Conservation (phyloP, 2,888 invertebrate genomes). For the Tineola bisselliella region DNA sequence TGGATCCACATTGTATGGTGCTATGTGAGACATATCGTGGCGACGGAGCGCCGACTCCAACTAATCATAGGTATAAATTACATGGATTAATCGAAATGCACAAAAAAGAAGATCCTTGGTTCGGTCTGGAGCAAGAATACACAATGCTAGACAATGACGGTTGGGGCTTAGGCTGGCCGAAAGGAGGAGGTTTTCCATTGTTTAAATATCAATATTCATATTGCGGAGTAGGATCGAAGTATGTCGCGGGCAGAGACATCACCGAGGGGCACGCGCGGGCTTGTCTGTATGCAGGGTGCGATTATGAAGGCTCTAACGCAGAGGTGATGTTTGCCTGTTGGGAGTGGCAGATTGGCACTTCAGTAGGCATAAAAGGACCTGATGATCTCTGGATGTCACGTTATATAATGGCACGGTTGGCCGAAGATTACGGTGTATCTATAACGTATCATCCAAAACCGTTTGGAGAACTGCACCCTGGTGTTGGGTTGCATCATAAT, state of each 20-base stretch:
- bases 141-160: conserved; percentile 86
- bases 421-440: conserved; percentile 84
- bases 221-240: conserved; percentile 95
- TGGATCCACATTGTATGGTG: conserved; percentile 87
- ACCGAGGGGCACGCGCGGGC: conserved; percentile 84
- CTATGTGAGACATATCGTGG: conserved; percentile 83
- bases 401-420: conserved; percentile 82
- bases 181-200: conserved; percentile 86
- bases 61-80: conserved; percentile 78
- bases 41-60: conserved; percentile 74
- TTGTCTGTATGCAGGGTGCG: conserved; percentile 92
- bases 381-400: conserved; percentile 90
- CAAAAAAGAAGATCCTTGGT: conserved; percentile 81
- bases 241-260: conserved; percentile 91
- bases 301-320: conserved; percentile 93
- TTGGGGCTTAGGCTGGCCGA: conserved; percentile 94
- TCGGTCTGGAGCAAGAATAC: conserved; percentile 93
- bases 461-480: conserved; percentile 85
- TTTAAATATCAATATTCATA: conserved; percentile 90
- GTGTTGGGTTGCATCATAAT: conserved; percentile 88
- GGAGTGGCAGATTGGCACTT: conserved; percentile 92
- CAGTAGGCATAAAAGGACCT: conserved; percentile 81
- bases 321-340: conserved; percentile 96
- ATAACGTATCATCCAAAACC: conserved; percentile 78
- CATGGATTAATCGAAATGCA: conserved; percentile 76